Base-by-base conservation (phyloP, 1,140 invertebrate species). In the Archivesica marissinica region DNA sequence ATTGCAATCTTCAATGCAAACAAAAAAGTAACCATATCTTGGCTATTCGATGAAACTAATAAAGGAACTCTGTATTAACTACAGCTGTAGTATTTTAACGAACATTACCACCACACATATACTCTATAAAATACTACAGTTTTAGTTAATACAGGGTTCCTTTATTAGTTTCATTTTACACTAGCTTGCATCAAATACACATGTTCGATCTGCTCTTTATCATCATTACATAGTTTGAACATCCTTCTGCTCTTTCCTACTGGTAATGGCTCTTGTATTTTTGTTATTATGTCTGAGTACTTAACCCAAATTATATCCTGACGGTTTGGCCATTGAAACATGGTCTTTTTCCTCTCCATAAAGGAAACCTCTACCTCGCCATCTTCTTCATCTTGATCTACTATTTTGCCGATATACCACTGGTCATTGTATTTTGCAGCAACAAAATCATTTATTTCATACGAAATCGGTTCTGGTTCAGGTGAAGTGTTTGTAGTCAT, bases 351-450 rank as follows among this genome's bases (percentile, higher is more conserved):
- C 6, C 38, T 64, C 33, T 77, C 47, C 82, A 78, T 85, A n/a
- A 78, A 52, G 2, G 47, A 38, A 28, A 85, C 41, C 30, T 68
- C 54, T 2, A 54, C 15, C 28, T 76, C 70, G 17, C 35, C 47
- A 30, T 81, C 85, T 11, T 81, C 85, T 11, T 59, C 39, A 41
- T 86, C 68, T 50, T 50, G 23, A 44, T 80, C 56, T 25, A n/a
- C 13, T 4, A 82, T 30, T 44, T 82, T 74, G 7, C 78, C 78
- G 0, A 82, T n/a, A 56, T 76, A 86, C 79, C 77, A 82, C 15
- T 68, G 1, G 23, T 23, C 44, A 25, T 4, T 28, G 28, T 77
- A 76, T 6, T 25, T 33, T 4, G 61, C 77, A 38, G 79, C 85
- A 15, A 79, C 66, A 61, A 30, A 86, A 9, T 80, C 50, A 70